These are phyloP conservation scores for Scaptomyza hsui DNA, from an alignment of 1,140 invertebrate genomes.

Conservation along the genomic window DNA sequence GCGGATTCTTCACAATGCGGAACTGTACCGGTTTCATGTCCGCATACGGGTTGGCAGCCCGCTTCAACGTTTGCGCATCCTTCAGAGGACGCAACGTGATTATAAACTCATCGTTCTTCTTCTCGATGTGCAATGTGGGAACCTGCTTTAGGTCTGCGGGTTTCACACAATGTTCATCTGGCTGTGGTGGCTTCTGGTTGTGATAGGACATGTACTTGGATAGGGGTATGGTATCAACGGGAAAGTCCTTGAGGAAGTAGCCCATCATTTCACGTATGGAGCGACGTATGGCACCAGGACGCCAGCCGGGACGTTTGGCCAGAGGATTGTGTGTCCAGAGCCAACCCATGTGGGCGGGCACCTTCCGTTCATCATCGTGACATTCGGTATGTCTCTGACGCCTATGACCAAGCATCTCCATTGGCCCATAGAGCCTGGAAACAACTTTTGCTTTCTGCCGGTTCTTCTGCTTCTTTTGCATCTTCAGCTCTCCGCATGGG, in stretches of 20 bases:
- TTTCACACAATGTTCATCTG: constrained; percentile 3
- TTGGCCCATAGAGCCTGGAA: constrained; percentile 37
- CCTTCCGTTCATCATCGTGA: constrained; percentile 24
- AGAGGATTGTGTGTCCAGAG: constrained; percentile 68
- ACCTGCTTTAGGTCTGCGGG: constrained; percentile 54
- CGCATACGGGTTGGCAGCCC: constrained; percentile 69
- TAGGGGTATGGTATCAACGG: constrained; percentile 63
- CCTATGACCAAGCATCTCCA: not conserved
- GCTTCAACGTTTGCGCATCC: constrained; percentile 37
- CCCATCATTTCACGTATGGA: constrained; percentile 73
- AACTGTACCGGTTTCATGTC: constrained; percentile 79
- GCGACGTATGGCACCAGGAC: constrained; percentile 72
- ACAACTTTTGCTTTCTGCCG: constrained; percentile 1
- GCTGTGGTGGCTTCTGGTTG: constrained; percentile 6
- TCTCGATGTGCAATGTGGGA: constrained; percentile 76
- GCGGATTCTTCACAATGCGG: constrained; percentile 65
- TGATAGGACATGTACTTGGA: constrained; percentile 69
- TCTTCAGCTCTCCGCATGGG: not conserved
- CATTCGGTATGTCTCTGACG: constrained; percentile 17
- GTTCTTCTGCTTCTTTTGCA: not conserved
- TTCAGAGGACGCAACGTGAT: constrained; percentile 77
- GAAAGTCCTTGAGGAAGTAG: constrained; percentile 75
- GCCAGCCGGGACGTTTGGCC: constrained; percentile 59
- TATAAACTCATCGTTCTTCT: constrained; percentile 72
- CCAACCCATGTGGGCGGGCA: constrained; percentile 82